Evolutionary conservation across 2,113 vertebrate genomes (phyloP), one percentile per base, ranked within the genome.

Genomic region (Rhinogobius similis): DNA sequence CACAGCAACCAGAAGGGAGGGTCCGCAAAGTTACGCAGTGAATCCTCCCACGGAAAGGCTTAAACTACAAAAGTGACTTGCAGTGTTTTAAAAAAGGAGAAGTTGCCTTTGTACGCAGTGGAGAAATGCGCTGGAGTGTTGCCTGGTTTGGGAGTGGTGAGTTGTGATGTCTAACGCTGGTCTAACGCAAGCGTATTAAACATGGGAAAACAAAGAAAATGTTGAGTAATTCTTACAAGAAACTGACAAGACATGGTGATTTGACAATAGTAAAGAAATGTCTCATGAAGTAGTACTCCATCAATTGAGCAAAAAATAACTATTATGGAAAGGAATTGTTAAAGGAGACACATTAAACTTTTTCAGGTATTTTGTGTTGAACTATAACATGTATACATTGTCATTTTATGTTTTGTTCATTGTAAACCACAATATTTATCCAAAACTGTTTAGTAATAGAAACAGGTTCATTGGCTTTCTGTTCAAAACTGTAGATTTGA

Each of bases 81-180:
- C 7, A 24, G 62, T 23, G 62, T 61, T 65, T 58, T 29, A 9
- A 32, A 58, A 72, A 58, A 63, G 59, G 20, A 44, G 65, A 26
- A 50, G 55, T 68, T 65, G 18, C 62, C 13, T 32, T 13, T 52
- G 20, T 21, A 64, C 43, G 23, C 63, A 75, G 53, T 52, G 29
- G 73, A 68, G 73, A 63, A 59, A 76, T 62, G 55, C 58, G 70
- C 63, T 90, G 84, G 79, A 86, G 20, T 50, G 36, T 61, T 73
- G 81, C 21, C 43, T 73, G 67, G 71, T 76, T 46, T 77, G 73
- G 79, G 79, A 82, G 81, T 64, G 78, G 77, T 65, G 68, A 66
- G 61, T 76, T 44, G 86, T 83, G 85, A 87, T 81, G 82, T 85
- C n/a, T n/a, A n/a, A n/a, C 82, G 85, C 66, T 67, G 56, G 65